Conservation (phyloP, 2,888 invertebrate genomes). For the Amaurobius ferox region DNA sequence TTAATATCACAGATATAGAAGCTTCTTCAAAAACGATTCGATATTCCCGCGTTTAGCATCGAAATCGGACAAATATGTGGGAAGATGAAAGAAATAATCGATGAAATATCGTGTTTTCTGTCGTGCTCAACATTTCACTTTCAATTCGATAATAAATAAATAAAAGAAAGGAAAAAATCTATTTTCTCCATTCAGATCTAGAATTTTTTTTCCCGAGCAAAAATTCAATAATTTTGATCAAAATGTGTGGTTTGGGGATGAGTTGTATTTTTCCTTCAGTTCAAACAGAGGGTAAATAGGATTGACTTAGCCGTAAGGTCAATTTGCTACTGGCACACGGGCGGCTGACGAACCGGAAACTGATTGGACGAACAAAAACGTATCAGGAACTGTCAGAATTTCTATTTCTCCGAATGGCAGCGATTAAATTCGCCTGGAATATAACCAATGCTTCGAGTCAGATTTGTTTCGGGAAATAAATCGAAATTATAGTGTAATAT, state of each 20-base stretch:
- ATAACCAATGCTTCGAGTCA: background rate
- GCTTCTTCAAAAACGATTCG: constrained; percentile 40
- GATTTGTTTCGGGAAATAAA: too few species aligned
- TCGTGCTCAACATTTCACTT: constrained; percentile 40
- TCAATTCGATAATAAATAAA: constrained; percentile 41
- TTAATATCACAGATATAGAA: constrained; percentile 47
- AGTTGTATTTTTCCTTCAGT: constrained; percentile 10
- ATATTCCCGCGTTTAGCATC: constrained; percentile 45
- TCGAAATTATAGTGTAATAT: too few species aligned
- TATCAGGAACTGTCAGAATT: background rate
- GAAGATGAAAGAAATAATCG: constrained; percentile 31
- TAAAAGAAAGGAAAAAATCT: background rate
- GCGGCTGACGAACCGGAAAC: constrained; percentile 1
- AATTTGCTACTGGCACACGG: background rate
- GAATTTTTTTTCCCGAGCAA: background rate
- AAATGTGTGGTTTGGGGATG: background rate
- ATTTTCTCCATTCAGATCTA: background rate
- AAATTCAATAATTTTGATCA: constrained; percentile 32
- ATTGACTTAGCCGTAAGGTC: constrained; percentile 10
- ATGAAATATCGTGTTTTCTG: constrained; percentile 63
- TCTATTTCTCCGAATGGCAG: background rate
- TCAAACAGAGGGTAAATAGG: background rate
- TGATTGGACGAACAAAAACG: constrained; percentile 1
- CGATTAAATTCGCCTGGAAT: background rate
- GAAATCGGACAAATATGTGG: constrained; percentile 60